Base-by-base conservation (phyloP, 2,888 invertebrate genomes). In the Iselma pallidipennis region DNA sequence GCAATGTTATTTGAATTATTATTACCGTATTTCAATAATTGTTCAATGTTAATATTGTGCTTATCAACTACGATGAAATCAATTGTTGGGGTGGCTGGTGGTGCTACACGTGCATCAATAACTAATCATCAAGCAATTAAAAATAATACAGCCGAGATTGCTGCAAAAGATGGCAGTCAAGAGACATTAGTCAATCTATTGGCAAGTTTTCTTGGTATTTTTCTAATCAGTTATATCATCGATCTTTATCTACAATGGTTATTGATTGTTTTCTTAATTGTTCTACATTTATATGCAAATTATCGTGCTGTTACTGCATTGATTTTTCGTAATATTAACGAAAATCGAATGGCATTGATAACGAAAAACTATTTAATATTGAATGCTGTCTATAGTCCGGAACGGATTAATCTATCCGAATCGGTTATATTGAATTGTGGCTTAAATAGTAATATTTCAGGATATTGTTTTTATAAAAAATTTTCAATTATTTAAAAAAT, bases 91-190 rank as follows among this genome's bases (percentile, higher is more conserved):
- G 82, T 85, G 55, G 84, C 83, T 80, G 96, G 97, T 29, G 94
- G 96, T 1, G 96, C 97, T 1, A 98, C 98, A 0, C 85, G 96
- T 75, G 91, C 92, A 0, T 95, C 97, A 0, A 85, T 98, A 74
- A 96, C 96, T 0, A 94, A 96, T 76, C 98, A 98, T 80, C 96
- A 95, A 82, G 95, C 97, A 0, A 81, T 93, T 21, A 85, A 89
- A 66, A 92, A 94, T 66, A 98, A 98, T 81, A 86, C 96, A 82
- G 97, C 94, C 0, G 98, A 98, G 82, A 95, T 92, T 6, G 86
- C 92, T 0, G 95, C 96, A 0, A 98, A 98, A 83, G 98, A 98
- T 79, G 92, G 95, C 5, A 96, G 96, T 64, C 98, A 98, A 83
- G 98, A 98, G 81, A 98, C 97, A 0, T 88, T 95, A 67, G 96